Percentiles rank a stretch among this genome's conserved stretches.
phyloP scores from a whole-genome alignment of 92 coral and sea anemone species.

The Pocillopora meandrina region DNA sequence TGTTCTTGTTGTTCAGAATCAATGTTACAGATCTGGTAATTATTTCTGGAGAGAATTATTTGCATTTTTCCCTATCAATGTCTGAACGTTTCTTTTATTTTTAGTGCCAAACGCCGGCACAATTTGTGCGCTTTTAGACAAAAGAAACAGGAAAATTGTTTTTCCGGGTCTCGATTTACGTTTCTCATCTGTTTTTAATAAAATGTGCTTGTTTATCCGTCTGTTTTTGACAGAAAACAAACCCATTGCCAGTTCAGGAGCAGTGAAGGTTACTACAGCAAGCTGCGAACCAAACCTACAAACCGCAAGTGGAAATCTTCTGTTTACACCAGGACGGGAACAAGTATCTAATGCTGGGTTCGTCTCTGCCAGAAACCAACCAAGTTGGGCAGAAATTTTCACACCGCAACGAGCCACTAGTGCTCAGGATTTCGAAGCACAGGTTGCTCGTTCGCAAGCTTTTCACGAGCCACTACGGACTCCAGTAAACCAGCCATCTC shows the following conservation, averaged over 20 bases:
- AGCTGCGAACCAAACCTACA: not conserved
- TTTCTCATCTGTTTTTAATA: not conserved
- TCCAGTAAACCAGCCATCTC: not conserved
- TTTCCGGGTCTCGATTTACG: too few relatives aligned
- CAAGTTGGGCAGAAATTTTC: constrained; percentile 43
- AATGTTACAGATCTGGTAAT: too few relatives aligned
- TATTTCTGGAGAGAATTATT: too few relatives aligned
- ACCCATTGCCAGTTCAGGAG: constrained; percentile 11
- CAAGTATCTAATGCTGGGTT: constrained; percentile 10
- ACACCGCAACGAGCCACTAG: constrained; percentile 7
- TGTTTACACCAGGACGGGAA: constrained; percentile 14
- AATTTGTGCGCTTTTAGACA: too few relatives aligned
- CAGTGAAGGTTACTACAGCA: not conserved
- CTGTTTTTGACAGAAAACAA: constrained; percentile 4
- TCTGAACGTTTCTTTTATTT: too few relatives aligned
- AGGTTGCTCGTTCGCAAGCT: not conserved
- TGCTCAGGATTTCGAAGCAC: not conserved
- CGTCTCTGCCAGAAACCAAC: constrained; percentile 23
- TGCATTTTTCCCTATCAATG: too few relatives aligned
- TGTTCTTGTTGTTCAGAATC: too few relatives aligned
- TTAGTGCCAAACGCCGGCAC: too few relatives aligned
- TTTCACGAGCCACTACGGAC: constrained; percentile 22
- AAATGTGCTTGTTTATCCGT: not conserved
- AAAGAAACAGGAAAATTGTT: too few relatives aligned
- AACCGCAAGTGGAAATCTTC: not conserved